A percentile compares a stretch with the other conserved stretches of the same genome.
These are phyloP conservation scores for Caenorhabditis sp. DNA, from an alignment of 2,888 invertebrate species.

Conservation along the genomic window DNA sequence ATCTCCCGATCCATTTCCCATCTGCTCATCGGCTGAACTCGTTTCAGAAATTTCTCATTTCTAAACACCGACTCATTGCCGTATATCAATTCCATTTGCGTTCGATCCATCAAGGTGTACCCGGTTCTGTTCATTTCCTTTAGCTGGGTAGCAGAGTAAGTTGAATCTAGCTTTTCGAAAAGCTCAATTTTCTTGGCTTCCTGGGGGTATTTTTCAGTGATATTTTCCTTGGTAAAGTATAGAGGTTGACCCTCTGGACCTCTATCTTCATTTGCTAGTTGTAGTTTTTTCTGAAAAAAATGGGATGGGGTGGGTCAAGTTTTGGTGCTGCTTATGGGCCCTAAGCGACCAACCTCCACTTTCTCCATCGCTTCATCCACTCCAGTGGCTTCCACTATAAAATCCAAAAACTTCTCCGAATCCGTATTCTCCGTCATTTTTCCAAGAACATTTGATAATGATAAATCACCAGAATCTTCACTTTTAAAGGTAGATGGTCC, in stretches of 20 bases:
- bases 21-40: constrained; percentile 38
- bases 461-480: constrained; percentile 4
- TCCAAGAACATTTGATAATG: constrained; percentile 31
- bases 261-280: constrained; percentile 25
- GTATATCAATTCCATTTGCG: constrained; percentile 75
- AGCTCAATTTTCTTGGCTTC: constrained; percentile 74
- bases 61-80: constrained; percentile 71
- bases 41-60: constrained; percentile 57
- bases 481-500: too few relatives aligned
- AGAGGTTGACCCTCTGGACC: constrained; percentile 66
- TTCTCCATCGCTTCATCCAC: constrained; percentile 56
- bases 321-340: too few relatives aligned
- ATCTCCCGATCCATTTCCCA: constrained; percentile 37
- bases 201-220: constrained; percentile 59
- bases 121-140: constrained; percentile 75
- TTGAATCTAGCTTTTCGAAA: constrained; percentile 71
- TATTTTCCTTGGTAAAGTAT: constrained; percentile 78
- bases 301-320: constrained; percentile 28
- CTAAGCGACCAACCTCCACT: constrained; percentile 24
- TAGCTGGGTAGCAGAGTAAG: constrained; percentile 70
- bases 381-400: constrained; percentile 58
- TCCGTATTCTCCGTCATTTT: constrained; percentile 28
- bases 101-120: constrained; percentile 71
- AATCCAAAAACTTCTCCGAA: constrained; percentile 47
- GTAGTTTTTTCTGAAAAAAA: constrained; percentile 36